Conservation (phyloP, 2,888 invertebrate species). For the Halictus quadricinctus region DNA sequence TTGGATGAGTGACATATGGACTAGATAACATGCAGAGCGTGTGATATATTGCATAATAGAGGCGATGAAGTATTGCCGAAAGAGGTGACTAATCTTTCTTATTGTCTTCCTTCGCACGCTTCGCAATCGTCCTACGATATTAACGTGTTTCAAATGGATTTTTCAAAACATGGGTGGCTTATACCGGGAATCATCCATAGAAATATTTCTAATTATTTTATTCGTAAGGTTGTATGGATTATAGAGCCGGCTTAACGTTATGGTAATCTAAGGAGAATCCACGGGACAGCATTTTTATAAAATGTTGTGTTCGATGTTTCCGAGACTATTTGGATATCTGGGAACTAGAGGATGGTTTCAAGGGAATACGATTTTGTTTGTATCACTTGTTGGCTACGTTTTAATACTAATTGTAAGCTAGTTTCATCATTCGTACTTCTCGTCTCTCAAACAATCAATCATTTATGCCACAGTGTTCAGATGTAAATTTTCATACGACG, state of each 20-base stretch:
- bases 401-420: slow-evolving; percentile 42
- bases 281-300: slow-evolving; percentile 43
- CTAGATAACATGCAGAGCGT: slow-evolving; percentile 84
- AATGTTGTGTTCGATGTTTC: slow-evolving; percentile 32
- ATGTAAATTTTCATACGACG: slow-evolving; percentile 36
- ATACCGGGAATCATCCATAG: slow-evolving; percentile 44
- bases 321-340: slow-evolving; percentile 26
- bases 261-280: slow-evolving; percentile 21
- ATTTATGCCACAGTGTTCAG: slow-evolving; percentile 63
- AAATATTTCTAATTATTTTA: slow-evolving; percentile 49
- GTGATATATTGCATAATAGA: slow-evolving; percentile 81
- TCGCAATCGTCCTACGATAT: slow-evolving; percentile 38
- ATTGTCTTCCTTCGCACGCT: slow-evolving; percentile 63
- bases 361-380: slow-evolving; percentile 33
- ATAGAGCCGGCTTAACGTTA: slow-evolving; percentile 27
- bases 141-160: slow-evolving; percentile 47
- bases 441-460: slow-evolving; percentile 28
- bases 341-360: slow-evolving; percentile 11
- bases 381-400: slow-evolving; percentile 38
- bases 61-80: slow-evolving; percentile 76
- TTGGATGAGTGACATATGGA: slow-evolving; percentile 93
- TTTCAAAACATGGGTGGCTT: slow-evolving; percentile 43
- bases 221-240: slow-evolving; percentile 41
- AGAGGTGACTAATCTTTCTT: slow-evolving; percentile 74
- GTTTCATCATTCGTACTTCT: slow-evolving; percentile 37